A percentile compares a stretch with the other conserved stretches of the same genome.
phyloP scores from a whole-genome alignment of 2,113 vertebrate species.

The Elgaria multicarinata region DNA sequence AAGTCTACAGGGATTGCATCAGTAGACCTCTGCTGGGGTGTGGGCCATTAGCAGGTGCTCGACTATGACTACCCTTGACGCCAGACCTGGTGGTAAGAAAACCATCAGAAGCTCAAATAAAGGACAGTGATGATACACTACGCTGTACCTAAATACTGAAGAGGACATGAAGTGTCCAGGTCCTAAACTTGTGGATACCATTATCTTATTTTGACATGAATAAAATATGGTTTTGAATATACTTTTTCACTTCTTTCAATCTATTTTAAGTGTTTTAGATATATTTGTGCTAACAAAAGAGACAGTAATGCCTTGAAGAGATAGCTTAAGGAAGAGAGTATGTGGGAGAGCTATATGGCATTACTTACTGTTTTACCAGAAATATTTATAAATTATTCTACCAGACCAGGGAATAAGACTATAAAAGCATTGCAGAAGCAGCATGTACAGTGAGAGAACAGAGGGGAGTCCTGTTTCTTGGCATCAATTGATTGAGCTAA shows the following conservation, averaged over 20 bases:
- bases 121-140: neutral
- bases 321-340: conserved; percentile 69
- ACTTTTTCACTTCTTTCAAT: conserved; percentile 52
- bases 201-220: conserved; percentile 24
- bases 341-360: conserved; percentile 67
- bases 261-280: conserved; percentile 69
- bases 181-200: neutral
- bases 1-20: too few species aligned
- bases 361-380: conserved; percentile 75
- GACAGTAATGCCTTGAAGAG: conserved; percentile 63
- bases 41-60: too few species aligned
- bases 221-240: conserved; percentile 66
- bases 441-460: conserved; percentile 46
- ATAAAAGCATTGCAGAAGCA: conserved; percentile 67
- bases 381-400: conserved; percentile 73
- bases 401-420: conserved; percentile 61
- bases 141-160: conserved; percentile 56
- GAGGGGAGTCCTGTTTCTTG: conserved; percentile 42
- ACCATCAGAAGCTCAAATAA: neutral
- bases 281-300: conserved; percentile 71
- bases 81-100: neutral
- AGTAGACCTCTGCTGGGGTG: too few species aligned
- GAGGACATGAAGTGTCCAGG: conserved; percentile 17
- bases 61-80: too few species aligned
- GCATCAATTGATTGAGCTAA: neutral